phyloP scores from a whole-genome alignment of 2,113 vertebrate genomes.

The Saimiri boliviensis region DNA sequence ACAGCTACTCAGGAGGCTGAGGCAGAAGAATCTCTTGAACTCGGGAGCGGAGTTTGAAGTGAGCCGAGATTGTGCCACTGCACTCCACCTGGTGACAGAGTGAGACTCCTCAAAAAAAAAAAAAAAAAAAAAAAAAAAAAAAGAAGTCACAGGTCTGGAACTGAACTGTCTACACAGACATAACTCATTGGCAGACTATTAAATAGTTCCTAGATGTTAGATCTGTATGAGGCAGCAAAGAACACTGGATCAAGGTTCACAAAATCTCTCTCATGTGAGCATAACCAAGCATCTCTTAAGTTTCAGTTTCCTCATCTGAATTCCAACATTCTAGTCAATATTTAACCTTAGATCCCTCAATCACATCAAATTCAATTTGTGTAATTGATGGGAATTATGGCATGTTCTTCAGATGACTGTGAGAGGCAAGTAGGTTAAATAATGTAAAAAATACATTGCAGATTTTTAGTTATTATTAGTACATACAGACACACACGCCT shows the following conservation, averaged over 20 bases:
- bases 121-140: no score
- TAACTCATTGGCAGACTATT: not conserved
- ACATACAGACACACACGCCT: not conserved
- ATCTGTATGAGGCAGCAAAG: not conserved
- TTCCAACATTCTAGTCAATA: not conserved
- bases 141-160: not conserved
- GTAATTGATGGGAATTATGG: not conserved
- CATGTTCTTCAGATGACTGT: not conserved
- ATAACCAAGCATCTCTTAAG: not conserved
- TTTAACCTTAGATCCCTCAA: not conserved
- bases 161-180: not conserved
- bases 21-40: no score
- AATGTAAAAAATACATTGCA: not conserved
- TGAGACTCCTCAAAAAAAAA: no score
- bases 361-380: not conserved
- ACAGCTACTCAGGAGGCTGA: no score
- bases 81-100: no score
- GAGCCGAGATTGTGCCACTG: no score
- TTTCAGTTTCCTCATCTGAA: constrained; percentile 2
- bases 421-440: not conserved
- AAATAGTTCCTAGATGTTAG: not conserved
- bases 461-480: not conserved
- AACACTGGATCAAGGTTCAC: not conserved
- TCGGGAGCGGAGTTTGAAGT: no score
- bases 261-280: not conserved